Percentiles rank a stretch among this genome's conserved stretches.
Conservation (phyloP, 1,140 invertebrate species). For the Steinernema khuongi region DNA sequence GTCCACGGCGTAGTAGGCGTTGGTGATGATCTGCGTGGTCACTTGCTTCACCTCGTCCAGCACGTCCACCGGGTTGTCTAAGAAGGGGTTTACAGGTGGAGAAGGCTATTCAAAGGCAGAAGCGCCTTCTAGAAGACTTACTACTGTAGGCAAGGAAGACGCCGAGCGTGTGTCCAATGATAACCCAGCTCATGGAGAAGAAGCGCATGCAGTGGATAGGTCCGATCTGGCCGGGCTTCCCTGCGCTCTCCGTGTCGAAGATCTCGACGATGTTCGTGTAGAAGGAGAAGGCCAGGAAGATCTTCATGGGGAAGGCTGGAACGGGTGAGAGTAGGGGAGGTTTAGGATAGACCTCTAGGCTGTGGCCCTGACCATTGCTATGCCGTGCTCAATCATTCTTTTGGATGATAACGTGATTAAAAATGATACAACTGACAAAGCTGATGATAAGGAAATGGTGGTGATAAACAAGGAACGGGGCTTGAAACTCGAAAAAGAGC, state of each 20-base stretch:
- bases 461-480: too few relatives aligned
- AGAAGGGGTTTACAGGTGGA: background rate
- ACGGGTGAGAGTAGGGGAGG: background rate
- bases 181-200: constrained; percentile 84
- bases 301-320: background rate
- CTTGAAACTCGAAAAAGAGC: too few relatives aligned
- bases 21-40: constrained; percentile 19
- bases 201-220: constrained; percentile 72
- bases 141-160: constrained; percentile 16
- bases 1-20: constrained; percentile 32
- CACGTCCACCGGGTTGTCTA: constrained; percentile 30
- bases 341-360: too few relatives aligned
- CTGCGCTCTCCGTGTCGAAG: background rate
- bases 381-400: too few relatives aligned
- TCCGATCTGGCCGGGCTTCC: constrained; percentile 10
- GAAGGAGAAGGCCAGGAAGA: background rate
- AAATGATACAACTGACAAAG: too few relatives aligned
- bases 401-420: too few relatives aligned
- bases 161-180: constrained; percentile 75
- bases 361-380: too few relatives aligned
- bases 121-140: too few relatives aligned
- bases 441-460: too few relatives aligned
- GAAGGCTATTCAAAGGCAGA: background rate
- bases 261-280: constrained; percentile 6
- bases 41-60: constrained; percentile 9